Evolutionary conservation across 1,140 invertebrate species (phyloP).

Genomic region (Penaeus chinensis): DNA sequence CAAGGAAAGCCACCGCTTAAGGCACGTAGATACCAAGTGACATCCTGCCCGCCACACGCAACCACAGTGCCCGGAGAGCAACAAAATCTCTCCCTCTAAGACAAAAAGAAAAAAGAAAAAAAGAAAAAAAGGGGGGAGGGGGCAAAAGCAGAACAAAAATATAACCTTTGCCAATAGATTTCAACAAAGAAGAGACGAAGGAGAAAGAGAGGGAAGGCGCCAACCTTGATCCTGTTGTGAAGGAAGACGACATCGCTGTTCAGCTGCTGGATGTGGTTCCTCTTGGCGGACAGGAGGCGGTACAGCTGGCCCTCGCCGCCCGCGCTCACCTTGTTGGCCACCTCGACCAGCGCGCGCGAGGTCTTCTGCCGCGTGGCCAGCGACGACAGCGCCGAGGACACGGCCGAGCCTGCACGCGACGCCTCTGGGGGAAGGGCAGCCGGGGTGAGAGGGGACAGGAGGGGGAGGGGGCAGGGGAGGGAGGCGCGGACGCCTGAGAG

Average conservation of each 20-base stretch:
- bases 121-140: no score
- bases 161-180: no score
- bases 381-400: conserved; percentile 14
- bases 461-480: background rate
- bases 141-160: no score
- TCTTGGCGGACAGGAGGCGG: conserved; percentile 49
- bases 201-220: no score
- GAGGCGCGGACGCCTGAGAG: background rate
- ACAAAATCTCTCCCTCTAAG: no score
- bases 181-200: no score
- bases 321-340: conserved; percentile 16
- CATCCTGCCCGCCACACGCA: no score
- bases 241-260: conserved; percentile 45
- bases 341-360: conserved; percentile 25
- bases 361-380: conserved; percentile 37
- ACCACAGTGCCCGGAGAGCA: no score
- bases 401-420: conserved; percentile 21
- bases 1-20: no score
- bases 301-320: conserved; percentile 48
- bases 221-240: conserved; percentile 31
- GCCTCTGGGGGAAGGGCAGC: background rate
- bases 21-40: no score
- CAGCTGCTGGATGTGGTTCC: conserved; percentile 53
- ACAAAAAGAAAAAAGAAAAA: no score
- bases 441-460: background rate